These are phyloP conservation scores for Halcyon chelicuti DNA, from an alignment of 2,797 vertebrate genomes.

Conservation along the genomic window DNA sequence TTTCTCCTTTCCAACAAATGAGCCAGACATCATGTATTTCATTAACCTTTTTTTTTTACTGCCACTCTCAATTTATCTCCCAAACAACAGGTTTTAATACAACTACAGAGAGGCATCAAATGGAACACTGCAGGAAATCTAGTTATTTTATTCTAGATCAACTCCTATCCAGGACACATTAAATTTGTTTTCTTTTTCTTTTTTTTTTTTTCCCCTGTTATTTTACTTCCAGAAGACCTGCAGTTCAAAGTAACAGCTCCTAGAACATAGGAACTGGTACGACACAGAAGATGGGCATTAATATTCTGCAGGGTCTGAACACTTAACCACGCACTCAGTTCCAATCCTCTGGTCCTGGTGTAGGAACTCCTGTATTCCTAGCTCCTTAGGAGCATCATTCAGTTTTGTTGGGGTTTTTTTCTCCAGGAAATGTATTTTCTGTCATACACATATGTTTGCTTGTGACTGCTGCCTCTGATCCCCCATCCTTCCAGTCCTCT, in stretches of 20 bases:
- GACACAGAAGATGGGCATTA: background rate
- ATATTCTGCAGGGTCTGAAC: background rate
- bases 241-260: background rate
- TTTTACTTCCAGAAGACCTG: background rate
- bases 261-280: background rate
- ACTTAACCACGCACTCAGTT: background rate
- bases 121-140: background rate
- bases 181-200: background rate
- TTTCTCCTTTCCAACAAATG: background rate
- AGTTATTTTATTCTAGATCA: background rate
- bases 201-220: background rate
- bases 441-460: background rate
- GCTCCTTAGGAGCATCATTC: background rate
- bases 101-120: background rate
- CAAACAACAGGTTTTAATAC: background rate
- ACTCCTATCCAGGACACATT: background rate
- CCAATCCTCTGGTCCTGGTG: background rate
- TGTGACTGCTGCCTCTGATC: background rate
- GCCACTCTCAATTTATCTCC: background rate
- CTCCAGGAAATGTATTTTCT: background rate
- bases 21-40: background rate
- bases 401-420: background rate
- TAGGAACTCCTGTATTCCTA: background rate
- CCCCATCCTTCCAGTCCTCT: background rate
- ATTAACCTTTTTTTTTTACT: background rate